Percentiles rank a stretch among this genome's conserved stretches.
These are phyloP conservation scores for Gisinianus flammeolus DNA, from an alignment of 2,888 invertebrate genomes.

Conservation along the genomic window DNA sequence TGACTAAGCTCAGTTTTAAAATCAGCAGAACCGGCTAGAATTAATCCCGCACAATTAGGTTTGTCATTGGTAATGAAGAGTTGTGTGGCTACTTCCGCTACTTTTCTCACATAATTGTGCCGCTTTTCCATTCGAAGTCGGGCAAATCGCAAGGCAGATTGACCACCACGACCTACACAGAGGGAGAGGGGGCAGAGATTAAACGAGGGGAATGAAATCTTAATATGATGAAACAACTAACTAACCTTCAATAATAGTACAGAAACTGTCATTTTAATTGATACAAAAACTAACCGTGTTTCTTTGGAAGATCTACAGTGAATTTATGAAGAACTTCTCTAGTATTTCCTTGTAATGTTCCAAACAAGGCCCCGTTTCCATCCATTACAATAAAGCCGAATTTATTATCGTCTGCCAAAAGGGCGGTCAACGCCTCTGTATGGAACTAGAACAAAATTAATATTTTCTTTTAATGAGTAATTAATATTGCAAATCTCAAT, in stretches of 20 bases:
- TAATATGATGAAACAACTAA: no score
- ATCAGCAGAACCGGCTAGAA: conserved; percentile 98
- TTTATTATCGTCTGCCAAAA: conserved; percentile 98
- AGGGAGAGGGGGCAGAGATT: no score
- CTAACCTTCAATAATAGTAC: no score
- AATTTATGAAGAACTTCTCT: conserved; percentile 94
- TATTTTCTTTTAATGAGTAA: neutral
- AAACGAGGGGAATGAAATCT: no score
- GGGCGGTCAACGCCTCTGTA: conserved; percentile 92
- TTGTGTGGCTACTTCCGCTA: conserved; percentile 95
- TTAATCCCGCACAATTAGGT: conserved; percentile 95
- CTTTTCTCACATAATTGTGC: conserved; percentile 99
- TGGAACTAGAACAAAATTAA: conserved; percentile 70
- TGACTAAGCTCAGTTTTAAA: conserved; percentile 99
- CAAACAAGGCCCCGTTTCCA: conserved; percentile 98
- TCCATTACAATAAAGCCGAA: conserved; percentile 99
- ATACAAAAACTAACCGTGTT: conserved; percentile 75
- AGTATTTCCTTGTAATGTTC: conserved; percentile 95
- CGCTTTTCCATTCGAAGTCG: conserved; percentile 99
- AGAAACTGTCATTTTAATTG: no score
- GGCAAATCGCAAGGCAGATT: conserved; percentile 99
- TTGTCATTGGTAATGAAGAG: conserved; percentile 95
- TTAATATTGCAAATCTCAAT: neutral
- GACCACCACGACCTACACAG: conserved; percentile 89
- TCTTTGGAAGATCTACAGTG: conserved; percentile 98